Evolutionary conservation across 1,140 invertebrate genomes (phyloP), one percentile per base, ranked within the genome.

Genomic region (Musca domestica): DNA sequence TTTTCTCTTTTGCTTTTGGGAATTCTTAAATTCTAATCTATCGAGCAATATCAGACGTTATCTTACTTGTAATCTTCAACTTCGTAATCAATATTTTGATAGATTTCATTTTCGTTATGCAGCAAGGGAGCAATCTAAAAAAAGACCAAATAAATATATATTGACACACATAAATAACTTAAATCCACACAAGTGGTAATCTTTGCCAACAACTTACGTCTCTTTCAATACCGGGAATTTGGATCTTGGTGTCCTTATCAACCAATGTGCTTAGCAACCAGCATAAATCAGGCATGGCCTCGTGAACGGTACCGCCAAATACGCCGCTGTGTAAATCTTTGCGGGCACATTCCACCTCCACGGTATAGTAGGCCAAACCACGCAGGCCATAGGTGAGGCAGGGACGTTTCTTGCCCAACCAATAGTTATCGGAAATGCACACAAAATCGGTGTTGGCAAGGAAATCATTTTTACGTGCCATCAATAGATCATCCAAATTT

Each of bases 341-440:
- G 25, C 83, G 82, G 7, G 95, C 90, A 84, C 96, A 96, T 76
- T 90, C 87, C 22, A 99, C 86, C 84, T 98, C 95, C 30, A 98
- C 75, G 74, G 88, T 88, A 78, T 97, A 99, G 78, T 98, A 98
- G 76, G 91, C 95, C 49, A 98, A 87, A 15, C 98, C 98, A 74
- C 96, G 86, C 0, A 99, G 86, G 5, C 97, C 97, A 85, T 99
- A 99, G 2, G 96, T 99, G 48, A 99, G 88, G 81, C 97, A 99
- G 0, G 98, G 98, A 80, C 97, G 97, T 12, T 90, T 92, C 46
- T 92, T 98, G 7, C 97, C 97, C 19, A 99, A 82, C 98, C 97
- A 99, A 77, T 99, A 99, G 84, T 98, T 99, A 79, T 99, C 98
- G 49, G 96, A 98, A 76, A 99, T 98, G 80, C 96, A 98, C 30